Evolutionary conservation across 2,888 invertebrate species (phyloP).

Genomic region (Noctua janthe): DNA sequence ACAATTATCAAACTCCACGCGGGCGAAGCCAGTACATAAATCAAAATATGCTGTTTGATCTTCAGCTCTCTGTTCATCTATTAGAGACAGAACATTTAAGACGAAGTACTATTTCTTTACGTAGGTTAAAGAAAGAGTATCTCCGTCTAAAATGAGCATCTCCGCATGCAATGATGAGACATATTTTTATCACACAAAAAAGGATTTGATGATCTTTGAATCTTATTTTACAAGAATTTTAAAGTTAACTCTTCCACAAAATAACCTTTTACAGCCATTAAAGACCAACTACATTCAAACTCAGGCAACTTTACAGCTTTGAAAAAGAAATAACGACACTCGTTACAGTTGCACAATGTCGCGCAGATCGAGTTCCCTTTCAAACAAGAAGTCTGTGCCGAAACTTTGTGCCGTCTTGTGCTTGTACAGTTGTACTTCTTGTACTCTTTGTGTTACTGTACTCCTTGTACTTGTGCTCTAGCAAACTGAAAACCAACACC

Average conservation of each 20-base stretch:
- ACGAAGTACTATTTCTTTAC: background rate
- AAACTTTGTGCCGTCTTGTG: slow-evolving; percentile 57
- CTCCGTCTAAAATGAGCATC: background rate
- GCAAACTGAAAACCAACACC: slow-evolving; percentile 54
- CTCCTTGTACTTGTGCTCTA: slow-evolving; percentile 38
- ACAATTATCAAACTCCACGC: too few species aligned
- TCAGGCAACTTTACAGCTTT: slow-evolving; percentile 28
- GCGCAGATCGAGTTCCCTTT: slow-evolving; percentile 55
- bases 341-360: slow-evolving; percentile 44
- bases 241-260: slow-evolving; percentile 6
- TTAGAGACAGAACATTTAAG: background rate
- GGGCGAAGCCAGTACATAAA: background rate
- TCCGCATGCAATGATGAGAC: background rate
- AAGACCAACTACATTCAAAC: slow-evolving; percentile 33
- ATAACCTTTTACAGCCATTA: slow-evolving; percentile 20
- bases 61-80: background rate
- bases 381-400: slow-evolving; percentile 54
- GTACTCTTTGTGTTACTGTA: slow-evolving; percentile 37
- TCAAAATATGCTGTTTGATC: background rate
- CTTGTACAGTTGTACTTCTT: slow-evolving; percentile 47
- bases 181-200: background rate
- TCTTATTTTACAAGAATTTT: background rate
- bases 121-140: background rate
- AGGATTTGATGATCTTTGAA: background rate
- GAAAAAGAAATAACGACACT: slow-evolving; percentile 50